phyloP scores from a whole-genome alignment of 2,888 invertebrate species.

The Belgica antarctica region DNA sequence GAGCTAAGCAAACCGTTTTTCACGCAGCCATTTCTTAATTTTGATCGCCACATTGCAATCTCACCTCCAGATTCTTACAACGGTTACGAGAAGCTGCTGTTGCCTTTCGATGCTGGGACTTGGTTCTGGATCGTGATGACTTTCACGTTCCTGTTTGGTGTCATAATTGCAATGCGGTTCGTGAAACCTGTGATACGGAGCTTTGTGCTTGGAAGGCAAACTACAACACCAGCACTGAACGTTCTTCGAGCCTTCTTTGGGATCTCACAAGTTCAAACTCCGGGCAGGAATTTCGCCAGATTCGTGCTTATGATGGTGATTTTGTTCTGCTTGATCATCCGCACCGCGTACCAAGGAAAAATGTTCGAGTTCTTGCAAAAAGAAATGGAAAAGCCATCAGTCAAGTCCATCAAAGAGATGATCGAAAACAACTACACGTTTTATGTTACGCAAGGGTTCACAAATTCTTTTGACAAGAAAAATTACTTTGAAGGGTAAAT shows the following conservation, averaged over 20 bases:
- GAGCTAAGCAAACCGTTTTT: too few species aligned
- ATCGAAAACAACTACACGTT: not conserved
- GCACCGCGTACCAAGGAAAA: constrained; percentile 28
- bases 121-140: not conserved
- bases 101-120: not conserved
- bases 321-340: not conserved
- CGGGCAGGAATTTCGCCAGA: constrained; percentile 19
- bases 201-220: constrained; percentile 5
- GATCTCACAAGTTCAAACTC: not conserved
- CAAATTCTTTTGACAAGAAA: not conserved
- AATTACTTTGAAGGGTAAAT: too few species aligned
- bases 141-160: not conserved
- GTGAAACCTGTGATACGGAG: not conserved
- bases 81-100: not conserved
- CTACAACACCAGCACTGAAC: not conserved
- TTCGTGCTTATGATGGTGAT: not conserved
- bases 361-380: not conserved
- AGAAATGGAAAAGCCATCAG: not conserved
- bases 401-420: constrained; percentile 9
- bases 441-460: not conserved
- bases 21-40: too few species aligned
- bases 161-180: not conserved
- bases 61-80: not conserved
- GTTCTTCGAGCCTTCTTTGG: not conserved
- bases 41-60: too few species aligned